Base-by-base conservation (phyloP, 2,888 invertebrate species). In the Thymelicus sylvestris region DNA sequence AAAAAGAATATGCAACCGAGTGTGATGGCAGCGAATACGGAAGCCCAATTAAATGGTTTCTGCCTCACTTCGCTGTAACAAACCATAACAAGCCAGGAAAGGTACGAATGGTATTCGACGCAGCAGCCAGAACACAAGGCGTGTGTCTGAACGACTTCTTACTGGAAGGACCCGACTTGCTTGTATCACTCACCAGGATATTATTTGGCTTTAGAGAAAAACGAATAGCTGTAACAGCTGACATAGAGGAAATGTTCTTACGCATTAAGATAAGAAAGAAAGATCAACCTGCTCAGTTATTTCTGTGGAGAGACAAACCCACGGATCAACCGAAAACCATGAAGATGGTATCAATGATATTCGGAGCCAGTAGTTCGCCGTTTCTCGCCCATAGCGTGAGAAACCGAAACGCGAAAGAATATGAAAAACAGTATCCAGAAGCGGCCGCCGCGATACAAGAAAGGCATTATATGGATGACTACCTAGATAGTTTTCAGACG, bases 221-320 rank as follows among this genome's bases (percentile, higher is more conserved):
- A 6, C 8, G 2, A 6, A 41, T 77, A 5, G 77, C 77, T 7
- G 69, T 79, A 0, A 65, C 73, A 0, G 77, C 75, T 0, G 79
- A 78, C 70, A 79, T 79, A 2, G 41, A 68, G 0, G 78, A 78
- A 31, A 78, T 78, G 78, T 76, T 77, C 39, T 63, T 76, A 57
- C 68, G 72, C 39, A 38, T 77, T 0, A 72, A 70, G 7, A 71
- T 76, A 6, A 39, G 39, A 48, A 19, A 47, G 1, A 67, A 74
- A 52, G 74, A 77, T 13, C 41, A 74, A 13, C 39, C 15, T 0
- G 66, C 66, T 1, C 47, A 52, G n/a, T 39, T 61, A 39, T 68
- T 65, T 12, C 55, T 77, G 68, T 75, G 65, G 74, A 47, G n/a
- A n/a, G 5, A 63, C 55, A 10, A n/a, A 6, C 7, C 13, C 12